Evolutionary conservation across 2,113 vertebrate species (phyloP), one percentile per base, ranked within the genome.

Genomic region (Delphinus delphis): DNA sequence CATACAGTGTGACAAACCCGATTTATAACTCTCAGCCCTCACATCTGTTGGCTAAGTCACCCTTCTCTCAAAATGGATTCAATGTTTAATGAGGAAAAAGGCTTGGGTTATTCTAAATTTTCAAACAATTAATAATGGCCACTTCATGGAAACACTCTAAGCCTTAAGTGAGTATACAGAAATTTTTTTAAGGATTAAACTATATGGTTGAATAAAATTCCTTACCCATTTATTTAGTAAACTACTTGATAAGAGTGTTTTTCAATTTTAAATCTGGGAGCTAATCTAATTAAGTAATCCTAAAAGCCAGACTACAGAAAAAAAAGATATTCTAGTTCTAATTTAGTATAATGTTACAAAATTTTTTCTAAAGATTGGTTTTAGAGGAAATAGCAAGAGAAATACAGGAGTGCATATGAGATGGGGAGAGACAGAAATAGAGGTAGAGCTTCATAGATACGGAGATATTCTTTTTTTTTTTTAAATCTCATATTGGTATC

Each of bases 401-500:
- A 70, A 76, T 31, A n/a, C 12, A 33, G 38, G 47, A 50, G 17
- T 60, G 20, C 67, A n/a, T n/a, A 8, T 15, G 44, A 89, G 82
- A 60, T 62, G 44, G 20, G 10, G 31, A 71, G 58, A 90, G n/a
- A 73, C 0, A 71, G 86, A 65, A 62, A 83, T 4, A 92, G 31
- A 83, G 71, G 73, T 14, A 36, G 38, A 74, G 47, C 14, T 68
- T 95, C 58, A 50, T 8, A 91, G 50, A 81, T 1, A 55, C 0
- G 60, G 5, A 74, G 28, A 53, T 20, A 55, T 55, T 20, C 53
- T 55, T 55, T 55, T 58, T 17, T 55, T 21, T 96, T 58, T 96
- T 96, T 98, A 94, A 95, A 98, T 98, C 98, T 98, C 95, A 98
- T 96, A 97, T 89, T 97, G 96, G 96, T 97, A 98, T 98, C 96